Base-by-base conservation (phyloP, 37 sponge, comb jelly and placozoan genomes). In the Eunapius fragilis region DNA sequence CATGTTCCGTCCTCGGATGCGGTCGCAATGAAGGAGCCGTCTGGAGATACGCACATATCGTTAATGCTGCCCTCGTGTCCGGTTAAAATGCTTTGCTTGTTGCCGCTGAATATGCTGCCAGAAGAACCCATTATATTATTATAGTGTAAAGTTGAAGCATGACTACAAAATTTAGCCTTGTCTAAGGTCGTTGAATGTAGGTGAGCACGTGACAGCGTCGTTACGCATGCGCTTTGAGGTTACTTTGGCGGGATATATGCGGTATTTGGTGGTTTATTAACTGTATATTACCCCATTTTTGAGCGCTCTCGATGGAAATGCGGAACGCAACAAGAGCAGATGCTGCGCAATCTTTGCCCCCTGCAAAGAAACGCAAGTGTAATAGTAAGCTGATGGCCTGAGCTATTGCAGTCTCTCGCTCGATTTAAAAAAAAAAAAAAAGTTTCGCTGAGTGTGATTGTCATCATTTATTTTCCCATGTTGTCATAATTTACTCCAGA, bases 41-140 rank as follows among this genome's bases (percentile, higher is more conserved):
- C 82, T 9, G 81, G 71, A 32, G 77, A 76, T 3, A 85, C 24
- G 25, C 82, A 85, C 30, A 90, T 85, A 2, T 81, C 90, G 36
- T 90, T 90, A 32, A 90, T 49, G 48, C 90, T 81, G 14, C 90
- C 90, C 26, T 85, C 90, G 69, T 90, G 90, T 45, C 82, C 90
- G 22, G 32, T 48, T n/a, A 80, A 58, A 22, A 68, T 58, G 6
- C 14, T 14, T 30, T 41, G 80, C 30, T 75, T 75, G 2, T 23
- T 36, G 30, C 31, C 25, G 34, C 36, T 33, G 25, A 75, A 31
- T 27, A 75, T 75, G 31, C 75, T 75, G 14, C 75, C 75, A 22
- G 34, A 33, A 25, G 32, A 27, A 24, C 75, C 75, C 75, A 75
- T 75, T 9, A 5, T 75, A 27, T 27, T 7, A 7, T 31, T 2